A percentile compares a stretch with the other conserved stretches of the same genome.
phyloP scores from a whole-genome alignment of 2,113 vertebrate genomes.

The Picathartes gymnocephalus region DNA sequence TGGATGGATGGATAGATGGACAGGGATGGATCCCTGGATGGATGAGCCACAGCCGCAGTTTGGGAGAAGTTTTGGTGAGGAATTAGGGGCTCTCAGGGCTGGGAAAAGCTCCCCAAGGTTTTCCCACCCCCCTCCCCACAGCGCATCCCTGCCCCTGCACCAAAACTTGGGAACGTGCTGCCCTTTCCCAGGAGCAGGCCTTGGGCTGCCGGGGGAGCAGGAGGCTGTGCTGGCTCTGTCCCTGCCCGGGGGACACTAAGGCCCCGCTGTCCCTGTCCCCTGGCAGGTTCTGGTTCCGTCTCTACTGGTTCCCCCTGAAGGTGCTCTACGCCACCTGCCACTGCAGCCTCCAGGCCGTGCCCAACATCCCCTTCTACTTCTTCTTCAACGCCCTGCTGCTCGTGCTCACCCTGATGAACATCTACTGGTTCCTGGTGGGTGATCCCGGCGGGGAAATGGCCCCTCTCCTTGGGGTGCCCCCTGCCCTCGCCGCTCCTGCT shows the following conservation, averaged over 20 bases:
- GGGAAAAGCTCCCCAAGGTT: fast-evolving
- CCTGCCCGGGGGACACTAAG: neutral
- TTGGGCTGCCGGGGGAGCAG: neutral
- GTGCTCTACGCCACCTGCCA: constrained; percentile 89
- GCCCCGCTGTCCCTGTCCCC: neutral
- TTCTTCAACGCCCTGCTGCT: constrained; percentile 94
- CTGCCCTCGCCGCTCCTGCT: fast-evolving
- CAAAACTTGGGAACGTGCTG: neutral
- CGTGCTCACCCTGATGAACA: constrained; percentile 89
- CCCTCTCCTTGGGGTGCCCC: neutral
- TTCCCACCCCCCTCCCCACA: neutral
- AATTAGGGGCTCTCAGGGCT: neutral
- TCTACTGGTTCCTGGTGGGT: constrained; percentile 99
- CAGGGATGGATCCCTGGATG: too few relatives aligned
- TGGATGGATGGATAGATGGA: too few relatives aligned
- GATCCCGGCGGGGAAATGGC: neutral
- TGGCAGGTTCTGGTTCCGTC: constrained; percentile 95
- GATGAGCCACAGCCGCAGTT: neutral
- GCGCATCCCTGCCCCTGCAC: fast-evolving
- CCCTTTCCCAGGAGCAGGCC: neutral
- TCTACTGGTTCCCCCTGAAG: constrained; percentile 98
- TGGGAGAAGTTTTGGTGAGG: neutral
- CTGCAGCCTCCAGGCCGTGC: constrained; percentile 83
- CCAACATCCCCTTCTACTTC: constrained; percentile 95
- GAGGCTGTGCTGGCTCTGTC: neutral